A percentile compares a stretch with the other conserved stretches of the same genome.
These are phyloP conservation scores for Corythornis madagascariensis DNA, from an alignment of 2,113 vertebrate species.

Conservation along the genomic window DNA sequence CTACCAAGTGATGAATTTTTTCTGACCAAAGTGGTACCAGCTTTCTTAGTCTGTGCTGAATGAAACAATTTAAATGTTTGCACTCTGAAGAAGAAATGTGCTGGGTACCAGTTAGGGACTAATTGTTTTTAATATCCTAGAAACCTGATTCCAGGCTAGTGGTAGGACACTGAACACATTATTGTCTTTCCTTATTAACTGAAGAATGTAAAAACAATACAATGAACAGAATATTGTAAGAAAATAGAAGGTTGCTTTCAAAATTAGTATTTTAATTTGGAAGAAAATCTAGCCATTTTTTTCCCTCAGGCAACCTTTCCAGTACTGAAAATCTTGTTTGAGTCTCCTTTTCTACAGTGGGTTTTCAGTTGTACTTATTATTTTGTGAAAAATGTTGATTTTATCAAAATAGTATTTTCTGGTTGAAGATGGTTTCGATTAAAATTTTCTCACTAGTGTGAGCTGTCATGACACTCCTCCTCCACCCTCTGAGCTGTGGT, in stretches of 20 bases:
- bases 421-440: slow-evolving; percentile 16
- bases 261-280: neutral
- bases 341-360: neutral
- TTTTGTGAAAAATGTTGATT: slow-evolving; percentile 21
- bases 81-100: neutral
- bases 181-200: neutral
- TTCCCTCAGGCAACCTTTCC: neutral
- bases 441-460: slow-evolving; percentile 28
- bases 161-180: neutral
- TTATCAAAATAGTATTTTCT: slow-evolving; percentile 32
- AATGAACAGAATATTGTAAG: neutral
- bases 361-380: neutral
- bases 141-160: neutral
- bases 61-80: slow-evolving; percentile 4
- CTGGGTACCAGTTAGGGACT: neutral
- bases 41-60: slow-evolving; percentile 16
- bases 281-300: neutral
- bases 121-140: slow-evolving; percentile 14
- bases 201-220: neutral
- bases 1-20: neutral
- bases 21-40: neutral
- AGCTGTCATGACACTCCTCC: slow-evolving; percentile 32
- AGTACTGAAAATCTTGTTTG: neutral
- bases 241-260: slow-evolving; percentile 13
- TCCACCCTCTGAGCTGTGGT: slow-evolving; percentile 12